phyloP scores from a whole-genome alignment of 2,888 invertebrate species.

The Keiferia lycopersicella region DNA sequence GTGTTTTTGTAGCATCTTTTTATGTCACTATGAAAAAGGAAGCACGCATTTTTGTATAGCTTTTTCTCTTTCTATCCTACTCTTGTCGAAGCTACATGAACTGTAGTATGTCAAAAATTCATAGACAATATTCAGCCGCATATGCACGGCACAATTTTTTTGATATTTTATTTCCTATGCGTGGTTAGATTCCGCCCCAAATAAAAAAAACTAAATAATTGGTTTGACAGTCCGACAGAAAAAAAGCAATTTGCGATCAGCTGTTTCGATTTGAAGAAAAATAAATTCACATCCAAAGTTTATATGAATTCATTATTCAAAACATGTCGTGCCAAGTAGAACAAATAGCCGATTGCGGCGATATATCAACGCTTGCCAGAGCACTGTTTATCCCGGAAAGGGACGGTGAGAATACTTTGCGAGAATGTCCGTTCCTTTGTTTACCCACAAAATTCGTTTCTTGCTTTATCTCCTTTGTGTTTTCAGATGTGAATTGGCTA shows the following conservation, averaged over 20 bases:
- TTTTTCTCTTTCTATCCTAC: not conserved
- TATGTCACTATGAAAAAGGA: not conserved
- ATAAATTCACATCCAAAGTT: too few relatives aligned
- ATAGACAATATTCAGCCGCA: not conserved
- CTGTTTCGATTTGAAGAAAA: not conserved
- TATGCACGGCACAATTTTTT: not conserved
- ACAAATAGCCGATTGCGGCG: slow-evolving; percentile 82
- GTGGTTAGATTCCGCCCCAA: not conserved
- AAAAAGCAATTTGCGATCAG: not conserved
- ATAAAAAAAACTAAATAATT: not conserved
- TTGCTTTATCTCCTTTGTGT: not conserved
- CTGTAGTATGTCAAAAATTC: not conserved
- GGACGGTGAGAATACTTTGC: slow-evolving; percentile 52
- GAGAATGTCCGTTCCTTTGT: not conserved
- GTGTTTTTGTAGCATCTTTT: slow-evolving; percentile 10
- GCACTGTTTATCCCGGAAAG: slow-evolving; percentile 80
- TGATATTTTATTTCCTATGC: too few relatives aligned
- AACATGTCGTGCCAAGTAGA: slow-evolving; percentile 82
- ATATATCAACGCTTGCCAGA: slow-evolving; percentile 80
- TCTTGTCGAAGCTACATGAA: not conserved
- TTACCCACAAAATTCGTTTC: not conserved
- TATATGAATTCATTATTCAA: not conserved
- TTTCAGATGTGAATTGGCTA: slow-evolving; percentile 71
- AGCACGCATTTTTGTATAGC: not conserved
- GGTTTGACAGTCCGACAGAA: not conserved